Evolutionary conservation across 2,888 invertebrate species (phyloP).

Genomic region (Dromius quadrimaculatus): DNA sequence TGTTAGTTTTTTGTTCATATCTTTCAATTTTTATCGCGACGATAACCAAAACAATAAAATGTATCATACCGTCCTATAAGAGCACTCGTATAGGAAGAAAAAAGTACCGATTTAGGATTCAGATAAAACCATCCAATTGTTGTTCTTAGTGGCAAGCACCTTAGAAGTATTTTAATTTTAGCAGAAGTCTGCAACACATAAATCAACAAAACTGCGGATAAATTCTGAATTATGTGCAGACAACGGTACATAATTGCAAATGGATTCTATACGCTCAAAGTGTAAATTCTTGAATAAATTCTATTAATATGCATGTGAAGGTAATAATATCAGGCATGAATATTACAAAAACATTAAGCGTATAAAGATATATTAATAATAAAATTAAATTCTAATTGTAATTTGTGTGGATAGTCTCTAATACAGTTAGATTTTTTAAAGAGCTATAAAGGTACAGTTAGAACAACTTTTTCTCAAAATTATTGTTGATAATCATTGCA

Average conservation of each 20-base stretch:
- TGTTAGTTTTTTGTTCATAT: too few species aligned
- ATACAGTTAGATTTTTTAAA: neutral
- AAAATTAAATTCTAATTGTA: neutral
- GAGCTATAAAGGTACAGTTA: neutral
- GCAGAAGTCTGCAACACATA: too few species aligned
- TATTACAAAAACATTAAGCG: neutral
- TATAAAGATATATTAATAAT: neutral
- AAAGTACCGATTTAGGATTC: too few species aligned
- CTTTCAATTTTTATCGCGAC: too few species aligned
- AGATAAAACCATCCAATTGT: too few species aligned
- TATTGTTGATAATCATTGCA: neutral
- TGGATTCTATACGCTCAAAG: constrained; percentile 6
- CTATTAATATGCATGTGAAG: constrained; percentile 12
- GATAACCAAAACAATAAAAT: too few species aligned
- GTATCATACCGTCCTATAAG: too few species aligned
- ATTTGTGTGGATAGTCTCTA: neutral
- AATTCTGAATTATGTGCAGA: constrained; percentile 2
- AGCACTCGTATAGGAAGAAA: too few species aligned
- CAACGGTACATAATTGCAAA: constrained; percentile 23
- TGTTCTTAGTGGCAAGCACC: too few species aligned
- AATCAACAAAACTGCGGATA: neutral
- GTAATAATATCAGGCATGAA: constrained; percentile 6
- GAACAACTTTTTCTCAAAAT: neutral
- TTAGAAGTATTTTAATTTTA: too few species aligned
- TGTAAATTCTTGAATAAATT: constrained; percentile 18